Conservation (phyloP, 2,888 invertebrate species). For the Cantharis rustica region DNA sequence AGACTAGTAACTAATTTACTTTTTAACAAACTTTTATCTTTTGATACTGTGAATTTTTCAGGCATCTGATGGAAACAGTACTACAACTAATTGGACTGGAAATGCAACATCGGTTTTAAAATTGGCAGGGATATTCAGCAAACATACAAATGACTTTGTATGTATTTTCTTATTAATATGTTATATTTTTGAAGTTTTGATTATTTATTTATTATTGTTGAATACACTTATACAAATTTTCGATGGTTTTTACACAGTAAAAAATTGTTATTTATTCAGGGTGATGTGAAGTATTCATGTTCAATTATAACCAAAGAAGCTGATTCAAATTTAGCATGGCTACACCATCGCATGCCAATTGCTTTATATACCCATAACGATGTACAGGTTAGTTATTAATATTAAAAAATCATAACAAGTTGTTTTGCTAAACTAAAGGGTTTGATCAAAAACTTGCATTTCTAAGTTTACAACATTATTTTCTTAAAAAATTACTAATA, state of each 20-base stretch:
- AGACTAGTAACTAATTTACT: too few relatives aligned
- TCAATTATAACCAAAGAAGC: constrained; percentile 13
- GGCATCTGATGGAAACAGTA: neutral
- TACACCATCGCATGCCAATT: constrained; percentile 16
- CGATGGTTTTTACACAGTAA: neutral
- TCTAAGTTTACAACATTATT: too few relatives aligned
- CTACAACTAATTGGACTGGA: neutral
- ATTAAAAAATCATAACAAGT: neutral
- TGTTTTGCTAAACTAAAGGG: too few relatives aligned
- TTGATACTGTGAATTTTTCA: neutral
- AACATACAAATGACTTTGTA: neutral
- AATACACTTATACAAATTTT: too few relatives aligned
- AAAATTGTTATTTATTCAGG: neutral
- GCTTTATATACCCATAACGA: constrained; percentile 2
- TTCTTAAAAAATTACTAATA: neutral
- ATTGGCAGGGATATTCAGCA: constrained; percentile 9
- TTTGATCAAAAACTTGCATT: too few relatives aligned
- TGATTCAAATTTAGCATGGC: constrained; percentile 5
- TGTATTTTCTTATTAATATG: neutral
- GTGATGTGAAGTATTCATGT: constrained; percentile 1
- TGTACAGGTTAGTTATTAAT: constrained; percentile 3
- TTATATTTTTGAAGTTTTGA: too few relatives aligned
- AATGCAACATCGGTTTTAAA: constrained; percentile 7
- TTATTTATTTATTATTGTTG: too few relatives aligned
- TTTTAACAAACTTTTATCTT: too few relatives aligned